Evolutionary conservation across 1,140 invertebrate genomes (phyloP), one percentile per base, ranked within the genome.

Genomic region (Physella acuta): DNA sequence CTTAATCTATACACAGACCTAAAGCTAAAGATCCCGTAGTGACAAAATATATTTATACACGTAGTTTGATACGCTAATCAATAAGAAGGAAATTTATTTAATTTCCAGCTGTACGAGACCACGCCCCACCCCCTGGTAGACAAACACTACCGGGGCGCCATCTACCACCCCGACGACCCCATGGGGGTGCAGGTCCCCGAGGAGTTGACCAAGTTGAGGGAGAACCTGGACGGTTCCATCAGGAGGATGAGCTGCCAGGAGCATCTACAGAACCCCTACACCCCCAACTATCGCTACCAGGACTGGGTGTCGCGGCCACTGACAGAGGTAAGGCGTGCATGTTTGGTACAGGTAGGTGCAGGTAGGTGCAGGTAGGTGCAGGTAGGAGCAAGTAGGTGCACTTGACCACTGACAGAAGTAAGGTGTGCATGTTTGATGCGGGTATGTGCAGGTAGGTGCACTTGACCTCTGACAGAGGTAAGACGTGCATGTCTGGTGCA

Each of bases 81-180:
- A n/a, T n/a, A n/a, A n/a, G n/a, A n/a, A n/a, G n/a, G n/a, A n/a
- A n/a, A n/a, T n/a, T n/a, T n/a, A n/a, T n/a, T n/a, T n/a, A n/a
- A n/a, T n/a, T 30, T 30, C 53, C 36, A 67, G 64, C 52, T 67
- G 52, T 67, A 55, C 26, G 33, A 67, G 2, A 16, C 31, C 3
- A 67, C 52, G 33, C 64, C 64, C 14, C 28, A 55, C 8, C 52
- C 64, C 1, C 14, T 39, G 1, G 4, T 56, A 20, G 64, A 67
- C 52, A 67, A 56, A 28, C 52, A 67, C 52, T 67, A 56, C 52
- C 33, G 36, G 26, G 64, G 64, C 16, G 51, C 31, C 52, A 36
- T 3, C 3, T 67, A 67, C 52, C 11, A 26, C 8, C 8, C 36
- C 1, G 31, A 39, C 49, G 51, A 67, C n/a, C 64, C 64, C 34